A percentile compares a stretch with the other conserved stretches of the same genome.
phyloP scores from a whole-genome alignment of 2,888 invertebrate genomes.

The Holacanthella duospinosa region DNA sequence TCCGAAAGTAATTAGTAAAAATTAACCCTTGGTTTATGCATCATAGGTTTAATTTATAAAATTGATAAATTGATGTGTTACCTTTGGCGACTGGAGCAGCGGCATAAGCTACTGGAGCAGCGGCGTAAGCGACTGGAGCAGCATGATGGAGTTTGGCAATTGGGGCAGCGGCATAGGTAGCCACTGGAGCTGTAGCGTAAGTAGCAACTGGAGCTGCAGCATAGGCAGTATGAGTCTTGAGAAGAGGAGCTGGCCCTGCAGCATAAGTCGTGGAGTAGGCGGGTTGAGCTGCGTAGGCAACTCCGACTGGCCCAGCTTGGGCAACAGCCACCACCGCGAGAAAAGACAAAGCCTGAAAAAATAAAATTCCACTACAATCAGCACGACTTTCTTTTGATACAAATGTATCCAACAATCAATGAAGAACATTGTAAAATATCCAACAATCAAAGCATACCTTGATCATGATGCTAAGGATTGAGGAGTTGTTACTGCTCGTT shows the following conservation, averaged over 20 bases:
- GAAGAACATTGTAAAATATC: too few species aligned
- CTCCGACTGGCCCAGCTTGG: not conserved
- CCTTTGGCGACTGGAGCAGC: slow-evolving; percentile 2
- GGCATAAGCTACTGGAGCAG: not conserved
- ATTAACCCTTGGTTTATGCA: not conserved
- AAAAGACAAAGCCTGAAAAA: not conserved
- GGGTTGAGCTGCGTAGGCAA: not conserved
- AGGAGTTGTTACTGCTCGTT: too few species aligned
- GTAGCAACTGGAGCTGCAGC: not conserved
- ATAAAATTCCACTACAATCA: too few species aligned
- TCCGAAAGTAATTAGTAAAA: too few species aligned
- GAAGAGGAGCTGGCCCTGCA: not conserved
- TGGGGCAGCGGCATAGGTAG: slow-evolving; percentile 2
- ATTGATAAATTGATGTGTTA: not conserved
- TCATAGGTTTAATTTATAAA: too few species aligned
- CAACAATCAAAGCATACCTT: too few species aligned
- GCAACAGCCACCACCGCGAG: not conserved
- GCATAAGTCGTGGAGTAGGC: not conserved
- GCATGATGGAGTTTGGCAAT: slow-evolving; percentile 3
- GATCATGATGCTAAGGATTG: too few species aligned
- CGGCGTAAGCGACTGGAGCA: slow-evolving; percentile 1
- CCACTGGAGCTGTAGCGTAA: not conserved
- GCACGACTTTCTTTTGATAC: too few species aligned
- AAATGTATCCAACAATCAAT: too few species aligned
- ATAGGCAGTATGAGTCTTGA: not conserved